Evolutionary conservation across 2,797 vertebrate species (phyloP), one percentile per base, ranked within the genome.

Genomic region (Catharus ustulatus): DNA sequence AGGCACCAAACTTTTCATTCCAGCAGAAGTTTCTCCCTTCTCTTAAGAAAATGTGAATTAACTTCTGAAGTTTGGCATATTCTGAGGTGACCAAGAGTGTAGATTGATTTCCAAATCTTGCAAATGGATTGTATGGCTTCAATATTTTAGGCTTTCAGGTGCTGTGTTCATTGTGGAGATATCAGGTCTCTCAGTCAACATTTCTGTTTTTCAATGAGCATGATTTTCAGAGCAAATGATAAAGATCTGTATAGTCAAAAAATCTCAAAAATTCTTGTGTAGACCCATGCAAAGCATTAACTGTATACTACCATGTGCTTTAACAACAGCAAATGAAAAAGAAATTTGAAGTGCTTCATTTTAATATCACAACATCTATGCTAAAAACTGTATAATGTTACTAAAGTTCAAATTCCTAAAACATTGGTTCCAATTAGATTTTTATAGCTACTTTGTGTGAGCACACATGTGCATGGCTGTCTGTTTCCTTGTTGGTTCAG

Each of bases 281-380:
- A 91, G 11, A 73, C 40, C 14, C 9, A 26, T 16, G 23, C 22
- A 62, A 61, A 87, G 2, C 10, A 29, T 29, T 27, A 62, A 54
- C 1, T 43, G 14, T 30, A 3, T 34, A 23, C 5, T 20, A 58
- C 7, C 2, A 22, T 2, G 3, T 30, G 5, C 3, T 66, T 83
- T 72, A 59, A 52, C 7, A 46, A 19, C 4, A 46, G 2, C 6
- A 86, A 74, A 52, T 27, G 2, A 34, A 12, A 11, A 29, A 42
- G 61, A 32, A 26, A 13, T 84, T 57, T 36, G 2, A 81, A 86
- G 13, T n/a, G 4, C 26, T 75, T 86, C 4, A 30, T 69, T 87
- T 90, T 32, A 40, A 8, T 81, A n/a, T 51, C 34, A 58, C 5
- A 64, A 1, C 4, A 20, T 4, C 11, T 69, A 16, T 49, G 18